These are phyloP conservation scores for Lepidotrigona ventralis DNA, from an alignment of 1,140 invertebrate species.

Conservation along the genomic window DNA sequence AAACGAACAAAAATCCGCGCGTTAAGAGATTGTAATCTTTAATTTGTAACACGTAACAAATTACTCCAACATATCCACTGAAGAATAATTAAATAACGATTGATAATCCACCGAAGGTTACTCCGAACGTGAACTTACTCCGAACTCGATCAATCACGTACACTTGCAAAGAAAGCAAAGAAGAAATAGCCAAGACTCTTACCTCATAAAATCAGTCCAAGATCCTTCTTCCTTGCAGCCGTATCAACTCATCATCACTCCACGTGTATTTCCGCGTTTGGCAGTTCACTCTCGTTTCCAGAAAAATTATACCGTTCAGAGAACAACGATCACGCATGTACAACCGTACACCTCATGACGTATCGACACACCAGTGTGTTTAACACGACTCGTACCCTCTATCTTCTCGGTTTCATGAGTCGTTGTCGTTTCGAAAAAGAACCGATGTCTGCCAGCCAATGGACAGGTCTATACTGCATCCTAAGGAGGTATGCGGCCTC, in stretches of 20 bases:
- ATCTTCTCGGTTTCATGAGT: conserved; percentile 51
- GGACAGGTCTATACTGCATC: conserved; percentile 76
- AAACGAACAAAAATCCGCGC: too few species aligned
- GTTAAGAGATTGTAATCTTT: too few species aligned
- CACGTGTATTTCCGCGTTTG: conserved; percentile 44
- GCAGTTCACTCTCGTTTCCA: background rate
- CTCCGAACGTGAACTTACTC: too few species aligned
- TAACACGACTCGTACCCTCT: conserved; percentile 11
- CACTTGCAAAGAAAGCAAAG: background rate
- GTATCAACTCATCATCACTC: conserved; percentile 64
- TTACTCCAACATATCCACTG: background rate
- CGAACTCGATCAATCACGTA: background rate
- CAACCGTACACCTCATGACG: conserved; percentile 41
- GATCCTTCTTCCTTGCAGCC: conserved; percentile 44
- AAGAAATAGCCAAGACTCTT: conserved; percentile 18
- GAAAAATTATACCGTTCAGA: background rate
- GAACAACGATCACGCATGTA: conserved; percentile 32
- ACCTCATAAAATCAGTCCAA: conserved; percentile 59
- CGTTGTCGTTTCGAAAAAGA: conserved; percentile 65
- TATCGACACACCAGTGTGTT: conserved; percentile 12
- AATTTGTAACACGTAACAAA: background rate
- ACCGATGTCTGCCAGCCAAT: conserved; percentile 73
- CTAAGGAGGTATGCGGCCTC: conserved; percentile 76
- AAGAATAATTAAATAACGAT: background rate
- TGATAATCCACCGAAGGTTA: background rate